Evolutionary conservation across 2,113 vertebrate species (phyloP).

Genomic region (Spermophilus dauricus): DNA sequence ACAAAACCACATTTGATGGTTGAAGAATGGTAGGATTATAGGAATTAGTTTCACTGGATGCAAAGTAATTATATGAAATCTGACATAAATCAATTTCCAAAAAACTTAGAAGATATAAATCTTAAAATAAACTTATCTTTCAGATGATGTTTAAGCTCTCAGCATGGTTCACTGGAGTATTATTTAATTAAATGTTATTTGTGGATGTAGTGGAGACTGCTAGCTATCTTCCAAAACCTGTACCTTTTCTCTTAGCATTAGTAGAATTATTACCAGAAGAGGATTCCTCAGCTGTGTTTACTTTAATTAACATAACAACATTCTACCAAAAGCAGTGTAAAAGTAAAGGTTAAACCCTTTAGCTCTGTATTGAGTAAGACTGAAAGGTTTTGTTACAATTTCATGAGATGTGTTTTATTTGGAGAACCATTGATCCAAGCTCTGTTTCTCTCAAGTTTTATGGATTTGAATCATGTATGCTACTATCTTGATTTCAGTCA

Average conservation of each 20-base stretch:
- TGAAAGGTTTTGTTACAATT: background rate
- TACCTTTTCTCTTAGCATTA: background rate
- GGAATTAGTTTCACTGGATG: background rate
- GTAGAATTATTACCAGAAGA: background rate
- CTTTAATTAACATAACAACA: background rate
- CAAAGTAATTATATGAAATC: background rate
- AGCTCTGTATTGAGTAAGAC: background rate
- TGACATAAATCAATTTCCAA: background rate
- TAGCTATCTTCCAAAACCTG: background rate
- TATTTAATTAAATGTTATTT: background rate
- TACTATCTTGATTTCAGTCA: background rate
- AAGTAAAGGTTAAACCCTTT: background rate
- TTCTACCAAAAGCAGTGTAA: background rate
- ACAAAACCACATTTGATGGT: background rate
- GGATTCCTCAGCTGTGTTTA: background rate
- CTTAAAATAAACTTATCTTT: background rate
- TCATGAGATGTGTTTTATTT: background rate
- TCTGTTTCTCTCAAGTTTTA: background rate
- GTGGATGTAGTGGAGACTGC: background rate
- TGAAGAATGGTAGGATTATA: background rate
- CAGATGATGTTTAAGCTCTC: conserved; percentile 11
- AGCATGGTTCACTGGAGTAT: background rate
- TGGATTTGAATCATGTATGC: background rate
- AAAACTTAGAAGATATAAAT: background rate
- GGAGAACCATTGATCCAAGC: background rate